Conservation (phyloP, 2,113 vertebrate species). For the Eclectus roratus region DNA sequence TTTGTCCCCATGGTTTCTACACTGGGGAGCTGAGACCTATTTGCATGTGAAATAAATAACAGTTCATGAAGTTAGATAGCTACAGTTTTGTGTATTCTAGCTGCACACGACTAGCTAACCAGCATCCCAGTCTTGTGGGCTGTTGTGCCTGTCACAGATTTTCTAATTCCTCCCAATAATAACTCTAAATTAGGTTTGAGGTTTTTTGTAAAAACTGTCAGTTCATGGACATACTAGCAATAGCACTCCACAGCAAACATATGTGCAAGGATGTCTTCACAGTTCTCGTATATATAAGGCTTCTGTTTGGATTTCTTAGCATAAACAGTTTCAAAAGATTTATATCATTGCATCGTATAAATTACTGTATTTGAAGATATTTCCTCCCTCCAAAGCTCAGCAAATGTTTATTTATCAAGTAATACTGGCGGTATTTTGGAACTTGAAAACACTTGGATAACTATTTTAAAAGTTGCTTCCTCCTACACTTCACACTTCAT, state of each 20-base stretch:
- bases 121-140: neutral
- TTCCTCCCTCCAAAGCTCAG: neutral
- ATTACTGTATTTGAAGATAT: neutral
- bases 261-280: neutral
- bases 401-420: neutral
- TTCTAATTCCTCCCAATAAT: neutral
- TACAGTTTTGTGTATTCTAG: neutral
- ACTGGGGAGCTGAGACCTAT: neutral
- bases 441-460: neutral
- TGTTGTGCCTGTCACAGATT: neutral
- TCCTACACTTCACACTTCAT: neutral
- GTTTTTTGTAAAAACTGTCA: neutral
- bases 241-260: neutral
- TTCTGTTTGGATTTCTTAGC: constrained; percentile 3
- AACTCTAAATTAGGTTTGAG: neutral
- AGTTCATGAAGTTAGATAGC: neutral
- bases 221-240: neutral
- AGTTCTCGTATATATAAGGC: neutral
- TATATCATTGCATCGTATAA: neutral
- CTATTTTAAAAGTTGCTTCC: neutral
- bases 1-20: neutral
- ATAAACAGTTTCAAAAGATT: constrained; percentile 31
- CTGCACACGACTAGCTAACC: neutral
- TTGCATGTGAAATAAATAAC: neutral
- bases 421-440: neutral